Percentiles rank a stretch among this genome's conserved stretches.
Conservation (phyloP, 1,140 invertebrate genomes). For the Dufourea novaeangliae region DNA sequence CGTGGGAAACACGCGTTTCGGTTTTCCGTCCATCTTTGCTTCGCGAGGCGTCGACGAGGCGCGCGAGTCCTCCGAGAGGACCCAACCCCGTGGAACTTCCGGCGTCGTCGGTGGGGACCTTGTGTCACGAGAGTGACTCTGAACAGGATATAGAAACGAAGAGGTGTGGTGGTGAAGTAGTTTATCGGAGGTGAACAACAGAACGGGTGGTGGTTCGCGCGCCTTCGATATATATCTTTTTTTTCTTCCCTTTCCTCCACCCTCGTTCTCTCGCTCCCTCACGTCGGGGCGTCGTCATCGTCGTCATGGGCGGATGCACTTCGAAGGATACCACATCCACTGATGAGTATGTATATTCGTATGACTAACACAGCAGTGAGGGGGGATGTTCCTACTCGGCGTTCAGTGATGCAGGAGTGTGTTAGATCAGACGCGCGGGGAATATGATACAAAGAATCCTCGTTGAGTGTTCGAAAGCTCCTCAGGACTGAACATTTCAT, state of each 20-base stretch:
- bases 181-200: constrained; percentile 32
- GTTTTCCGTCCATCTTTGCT: constrained; percentile 39
- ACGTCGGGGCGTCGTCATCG: constrained; percentile 33
- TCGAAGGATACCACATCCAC: constrained; percentile 79
- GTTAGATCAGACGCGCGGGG: constrained; percentile 25
- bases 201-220: not conserved
- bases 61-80: not conserved
- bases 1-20: constrained; percentile 14
- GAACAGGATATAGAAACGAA: not conserved
- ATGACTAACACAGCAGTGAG: not conserved
- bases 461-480: too few relatives aligned
- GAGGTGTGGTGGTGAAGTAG: constrained; percentile 16
- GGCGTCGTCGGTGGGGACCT: constrained; percentile 14
- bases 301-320: constrained; percentile 78
- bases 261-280: constrained; percentile 40
- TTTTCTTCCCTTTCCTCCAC: too few relatives aligned
- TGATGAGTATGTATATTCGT: constrained; percentile 77
- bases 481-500: too few relatives aligned
- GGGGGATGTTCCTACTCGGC: not conserved
- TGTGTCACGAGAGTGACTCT: not conserved
- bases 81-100: constrained; percentile 19
- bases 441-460: too few relatives aligned
- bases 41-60: not conserved
- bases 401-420: constrained; percentile 16
- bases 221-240: not conserved